Conservation (phyloP, 1,140 invertebrate species). For the Halesus radiatus region DNA sequence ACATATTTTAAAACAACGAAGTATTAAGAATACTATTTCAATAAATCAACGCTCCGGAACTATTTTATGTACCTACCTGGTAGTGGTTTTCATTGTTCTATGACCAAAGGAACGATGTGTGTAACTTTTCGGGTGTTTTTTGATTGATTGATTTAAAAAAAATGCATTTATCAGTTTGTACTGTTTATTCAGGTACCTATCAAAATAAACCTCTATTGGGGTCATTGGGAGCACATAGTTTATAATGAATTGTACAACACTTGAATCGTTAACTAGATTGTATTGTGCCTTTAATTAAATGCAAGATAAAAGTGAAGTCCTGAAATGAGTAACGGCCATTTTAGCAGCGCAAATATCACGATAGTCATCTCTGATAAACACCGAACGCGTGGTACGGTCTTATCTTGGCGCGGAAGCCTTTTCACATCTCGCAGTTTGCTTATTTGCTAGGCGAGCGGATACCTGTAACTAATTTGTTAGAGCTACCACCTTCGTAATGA, state of each 20-base stretch:
- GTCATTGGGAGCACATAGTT: neutral
- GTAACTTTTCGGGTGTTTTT: too few relatives aligned
- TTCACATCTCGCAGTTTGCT: neutral
- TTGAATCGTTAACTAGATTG: neutral
- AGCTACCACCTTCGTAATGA: constrained; percentile 4
- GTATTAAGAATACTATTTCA: too few relatives aligned
- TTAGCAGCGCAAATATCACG: constrained; percentile 19
- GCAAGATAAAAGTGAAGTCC: constrained; percentile 1
- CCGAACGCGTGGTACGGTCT: neutral
- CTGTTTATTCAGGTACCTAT: too few relatives aligned
- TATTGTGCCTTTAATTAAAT: constrained; percentile 1
- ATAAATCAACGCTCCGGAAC: too few relatives aligned
- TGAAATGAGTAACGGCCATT: constrained; percentile 9
- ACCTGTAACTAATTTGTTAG: constrained; percentile 24
- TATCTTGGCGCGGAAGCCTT: constrained; percentile 6
- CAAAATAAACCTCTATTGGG: too few relatives aligned
- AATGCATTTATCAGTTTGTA: too few relatives aligned
- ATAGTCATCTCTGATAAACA: constrained; percentile 22
- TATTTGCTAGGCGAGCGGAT: neutral
- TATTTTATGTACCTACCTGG: too few relatives aligned
- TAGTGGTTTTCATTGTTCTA: too few relatives aligned
- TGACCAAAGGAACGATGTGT: too few relatives aligned
- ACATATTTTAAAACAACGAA: too few relatives aligned
- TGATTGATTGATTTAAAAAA: too few relatives aligned
- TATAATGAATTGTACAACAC: neutral